Evolutionary conservation across 2,797 vertebrate species (phyloP).

Genomic region (Enteromius unitaeniatus): DNA sequence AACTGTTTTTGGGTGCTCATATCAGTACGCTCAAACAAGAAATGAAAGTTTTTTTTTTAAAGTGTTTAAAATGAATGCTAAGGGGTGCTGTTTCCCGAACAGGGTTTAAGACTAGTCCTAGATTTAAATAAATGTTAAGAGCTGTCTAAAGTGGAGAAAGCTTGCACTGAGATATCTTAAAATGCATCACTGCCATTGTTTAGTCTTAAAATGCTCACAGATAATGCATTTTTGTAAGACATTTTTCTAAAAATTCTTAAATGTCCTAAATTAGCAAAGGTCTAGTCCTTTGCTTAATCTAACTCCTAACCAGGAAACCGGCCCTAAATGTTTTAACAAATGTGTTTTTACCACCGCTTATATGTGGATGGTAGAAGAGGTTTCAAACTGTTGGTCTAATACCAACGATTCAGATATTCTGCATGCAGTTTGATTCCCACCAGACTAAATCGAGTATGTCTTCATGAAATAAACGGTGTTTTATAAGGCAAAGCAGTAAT

Average conservation of each 20-base stretch:
- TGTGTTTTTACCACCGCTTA: neutral
- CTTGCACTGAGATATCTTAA: no score
- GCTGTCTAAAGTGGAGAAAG: no score
- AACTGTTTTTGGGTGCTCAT: neutral
- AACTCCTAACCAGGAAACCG: no score
- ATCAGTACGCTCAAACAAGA: neutral
- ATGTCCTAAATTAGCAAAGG: no score
- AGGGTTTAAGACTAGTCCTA: no score
- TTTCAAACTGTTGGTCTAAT: neutral
- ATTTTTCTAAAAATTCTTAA: no score
- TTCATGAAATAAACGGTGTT: neutral
- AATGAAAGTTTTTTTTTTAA: neutral
- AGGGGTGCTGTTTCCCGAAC: no score
- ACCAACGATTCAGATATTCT: conserved; percentile 33
- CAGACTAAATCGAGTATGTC: neutral
- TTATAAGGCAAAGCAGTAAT: neutral
- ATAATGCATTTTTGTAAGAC: no score
- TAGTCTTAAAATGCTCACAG: no score
- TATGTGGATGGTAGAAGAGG: neutral
- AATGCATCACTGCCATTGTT: no score
- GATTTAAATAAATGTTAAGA: no score
- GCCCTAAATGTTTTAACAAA: neutral
- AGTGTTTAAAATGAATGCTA: neutral
- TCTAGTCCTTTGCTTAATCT: no score
- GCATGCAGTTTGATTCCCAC: neutral